Evolutionary conservation across 2,888 invertebrate genomes (phyloP).

Genomic region (Shargacucullia verbasci): DNA sequence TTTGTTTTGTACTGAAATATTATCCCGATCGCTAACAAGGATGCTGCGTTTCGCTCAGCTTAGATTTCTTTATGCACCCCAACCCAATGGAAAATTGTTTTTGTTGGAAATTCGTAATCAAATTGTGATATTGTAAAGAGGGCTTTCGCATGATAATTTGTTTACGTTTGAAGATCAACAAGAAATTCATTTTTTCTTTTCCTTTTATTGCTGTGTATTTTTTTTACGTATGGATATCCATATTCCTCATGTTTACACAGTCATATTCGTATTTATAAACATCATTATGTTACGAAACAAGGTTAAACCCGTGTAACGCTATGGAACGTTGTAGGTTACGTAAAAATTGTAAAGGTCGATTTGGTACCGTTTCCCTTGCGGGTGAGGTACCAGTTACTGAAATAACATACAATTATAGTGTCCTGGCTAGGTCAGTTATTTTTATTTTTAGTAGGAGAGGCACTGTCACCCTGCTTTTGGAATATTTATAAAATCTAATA

Average conservation of each 20-base stretch:
- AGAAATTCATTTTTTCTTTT: not conserved
- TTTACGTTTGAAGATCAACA: not conserved
- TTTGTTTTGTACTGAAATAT: slow-evolving; percentile 81
- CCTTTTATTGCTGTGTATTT: slow-evolving; percentile 16
- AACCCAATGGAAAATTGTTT: too few relatives aligned
- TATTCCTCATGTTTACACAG: not conserved
- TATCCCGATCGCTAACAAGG: slow-evolving; percentile 70
- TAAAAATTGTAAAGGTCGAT: slow-evolving; percentile 31
- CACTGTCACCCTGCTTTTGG: too few relatives aligned
- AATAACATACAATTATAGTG: slow-evolving; percentile 17
- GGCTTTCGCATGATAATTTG: not conserved
- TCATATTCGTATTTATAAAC: slow-evolving; percentile 8
- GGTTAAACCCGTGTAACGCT: slow-evolving; percentile 34
- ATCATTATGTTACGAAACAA: slow-evolving; percentile 26
- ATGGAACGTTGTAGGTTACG: slow-evolving; percentile 33
- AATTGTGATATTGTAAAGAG: too few relatives aligned
- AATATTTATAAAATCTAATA: too few relatives aligned
- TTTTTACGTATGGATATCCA: slow-evolving; percentile 7
- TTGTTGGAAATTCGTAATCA: too few relatives aligned
- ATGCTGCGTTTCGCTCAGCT: slow-evolving; percentile 25
- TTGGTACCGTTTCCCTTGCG: slow-evolving; percentile 14
- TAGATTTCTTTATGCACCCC: slow-evolving; percentile 15
- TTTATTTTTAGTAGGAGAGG: too few relatives aligned
- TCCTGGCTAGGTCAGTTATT: not conserved
- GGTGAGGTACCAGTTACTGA: slow-evolving; percentile 20